Base-by-base conservation (phyloP, 2,113 vertebrate genomes). In the Sciurus niger region DNA sequence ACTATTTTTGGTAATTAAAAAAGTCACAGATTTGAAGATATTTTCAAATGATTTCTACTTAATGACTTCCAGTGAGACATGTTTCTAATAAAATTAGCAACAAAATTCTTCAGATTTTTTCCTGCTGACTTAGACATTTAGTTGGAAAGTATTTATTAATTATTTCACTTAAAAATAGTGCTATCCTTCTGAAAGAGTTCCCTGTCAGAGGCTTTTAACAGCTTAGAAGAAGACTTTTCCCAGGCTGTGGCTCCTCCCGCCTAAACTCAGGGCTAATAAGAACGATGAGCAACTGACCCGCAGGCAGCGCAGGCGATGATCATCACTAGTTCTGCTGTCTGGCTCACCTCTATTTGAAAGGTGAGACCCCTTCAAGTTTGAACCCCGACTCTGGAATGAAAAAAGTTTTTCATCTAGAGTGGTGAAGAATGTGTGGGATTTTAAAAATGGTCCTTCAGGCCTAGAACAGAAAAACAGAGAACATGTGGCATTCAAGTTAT, bases 11-110 rank as follows among this genome's bases (percentile, higher is more conserved):
- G 86, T 80, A 73, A 63, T 63, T 92, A 80, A 77, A 82, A 85
- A 96, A 93, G 72, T 6, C 60, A 84, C 60, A 79, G 8, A 92
- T 76, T 92, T 87, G n/a, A 89, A 87, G 30, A 93, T 92, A 84
- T 73, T 97, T 97, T 84, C 70, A 93, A 92, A 53, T 58, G 13
- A 34, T 87, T 91, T 95, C 74, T 46, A 77, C 58, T 91, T 97
- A 96, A 95, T 90, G 73, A 90, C 55, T 74, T 95, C 63, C 90
- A 86, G 68, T 48, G 90, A 82, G 91, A 89, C 30, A 17, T 32
- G 32, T 84, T 88, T 63, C 85, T 91, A 86, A 91, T 77, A 87
- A 93, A 96, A 95, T 94, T 85, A 96, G 53, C 43, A 93, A 65
- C 48, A 79, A 63, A 46, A 24, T 96, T 89, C 55, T 79, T 85